phyloP scores from a whole-genome alignment of 2,888 invertebrate genomes.

The Ptilodon capucinus region DNA sequence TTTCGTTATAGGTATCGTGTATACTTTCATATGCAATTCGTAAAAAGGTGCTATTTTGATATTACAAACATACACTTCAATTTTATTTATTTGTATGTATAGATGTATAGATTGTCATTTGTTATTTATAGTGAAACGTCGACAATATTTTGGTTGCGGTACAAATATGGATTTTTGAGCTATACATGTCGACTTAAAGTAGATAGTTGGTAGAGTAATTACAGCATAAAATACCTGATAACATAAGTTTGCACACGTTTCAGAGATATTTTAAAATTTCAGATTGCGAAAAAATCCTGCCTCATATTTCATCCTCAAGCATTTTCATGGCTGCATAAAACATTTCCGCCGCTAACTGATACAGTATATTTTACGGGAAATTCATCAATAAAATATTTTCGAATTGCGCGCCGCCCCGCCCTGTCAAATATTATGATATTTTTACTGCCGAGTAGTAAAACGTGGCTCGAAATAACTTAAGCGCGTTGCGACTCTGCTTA shows the following conservation, averaged over 20 bases:
- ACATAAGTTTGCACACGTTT: background rate
- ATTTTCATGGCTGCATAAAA: conserved; percentile 17
- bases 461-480: conserved; percentile 21
- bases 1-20: too few species aligned
- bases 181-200: too few species aligned
- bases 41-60: too few species aligned
- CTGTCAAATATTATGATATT: conserved; percentile 40
- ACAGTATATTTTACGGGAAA: conserved; percentile 27
- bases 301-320: background rate
- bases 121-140: too few species aligned
- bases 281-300: background rate
- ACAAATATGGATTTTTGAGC: too few species aligned
- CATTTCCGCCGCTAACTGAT: conserved; percentile 26
- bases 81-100: too few species aligned
- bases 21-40: too few species aligned
- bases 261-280: background rate
- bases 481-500: conserved; percentile 16
- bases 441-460: conserved; percentile 36
- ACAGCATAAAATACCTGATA: too few species aligned
- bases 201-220: too few species aligned
- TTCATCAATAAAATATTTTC: conserved; percentile 37
- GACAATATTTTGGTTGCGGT: too few species aligned
- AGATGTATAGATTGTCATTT: too few species aligned
- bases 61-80: too few species aligned
- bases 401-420: conserved; percentile 19